Base-by-base conservation (phyloP, 2,113 vertebrate genomes). In the Gymnorhina tibicen region DNA sequence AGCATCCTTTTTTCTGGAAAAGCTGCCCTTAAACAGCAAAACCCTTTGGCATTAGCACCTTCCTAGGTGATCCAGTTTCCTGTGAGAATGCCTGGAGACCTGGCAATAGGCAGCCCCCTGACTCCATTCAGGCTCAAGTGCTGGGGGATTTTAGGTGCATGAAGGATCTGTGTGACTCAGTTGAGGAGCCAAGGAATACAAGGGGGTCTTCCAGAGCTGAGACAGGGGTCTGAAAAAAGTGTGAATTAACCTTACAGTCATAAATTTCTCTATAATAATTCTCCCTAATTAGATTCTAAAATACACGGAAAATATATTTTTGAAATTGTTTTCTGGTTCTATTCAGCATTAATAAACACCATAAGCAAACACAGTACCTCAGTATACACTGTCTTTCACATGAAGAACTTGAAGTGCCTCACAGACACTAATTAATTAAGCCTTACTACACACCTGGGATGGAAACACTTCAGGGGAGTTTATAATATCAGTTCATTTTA, bases 361-460 rank as follows among this genome's bases (percentile, higher is more conserved):
- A 55, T 37, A 81, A 75, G 58, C 19, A 42, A 42, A 89, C 13
- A 19, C 24, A 87, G 13, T 60, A n/a, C 19, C 58, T 95, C 52
- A 49, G 22, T 41, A 67, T 50, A 46, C 35, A 17, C 12, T 62
- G 30, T 47, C 62, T 95, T 94, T 82, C 49, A 82, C 11, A 14
- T 56, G 58, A 69, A 67, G 62, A 87, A 28, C 42, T 93, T 60
- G 33, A 87, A 87, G 28, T 87, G 47, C 41, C 91, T 95, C 60
- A 84, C 35, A 81, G 73, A 55, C 35, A n/a, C 28, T 75, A 72
- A 87, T 93, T 95, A 92, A 96, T 93, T 91, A 93, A 95, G n/a
- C 24, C 39, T 81, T 93, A 95, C 83, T 87, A 74, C 56, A 84
- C 76, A 87, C 87, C 62, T 91, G 89, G 91, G 91, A 85, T 87